Conservation (phyloP, 2,888 invertebrate species). For the Drosophila maculinotata region DNA sequence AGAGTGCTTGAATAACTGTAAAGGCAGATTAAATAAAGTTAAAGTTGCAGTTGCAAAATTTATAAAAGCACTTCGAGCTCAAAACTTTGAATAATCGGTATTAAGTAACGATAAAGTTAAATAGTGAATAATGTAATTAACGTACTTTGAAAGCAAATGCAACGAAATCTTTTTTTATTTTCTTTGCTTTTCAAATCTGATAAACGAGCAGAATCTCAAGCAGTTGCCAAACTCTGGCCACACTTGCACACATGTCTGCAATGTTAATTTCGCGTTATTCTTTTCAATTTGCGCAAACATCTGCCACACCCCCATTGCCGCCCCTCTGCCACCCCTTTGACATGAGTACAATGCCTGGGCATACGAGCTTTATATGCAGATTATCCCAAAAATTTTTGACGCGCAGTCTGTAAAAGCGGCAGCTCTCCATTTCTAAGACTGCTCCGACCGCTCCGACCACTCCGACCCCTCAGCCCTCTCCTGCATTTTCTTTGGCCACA, state of each 20-base stretch:
- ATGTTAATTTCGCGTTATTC: conserved; percentile 48
- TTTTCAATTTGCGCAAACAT: conserved; percentile 56
- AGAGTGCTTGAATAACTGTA: conserved; percentile 1
- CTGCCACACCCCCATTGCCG: background rate
- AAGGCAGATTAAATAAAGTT: conserved; percentile 12
- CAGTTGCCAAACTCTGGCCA: too few species aligned
- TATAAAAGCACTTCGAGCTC: background rate
- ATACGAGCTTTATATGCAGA: conserved; percentile 30
- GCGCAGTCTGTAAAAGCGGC: conserved; percentile 14
- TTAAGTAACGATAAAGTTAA: background rate
- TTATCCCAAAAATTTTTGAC: conserved; percentile 30
- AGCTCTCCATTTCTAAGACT: background rate
- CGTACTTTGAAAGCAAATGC: background rate
- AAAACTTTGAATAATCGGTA: conserved; percentile 1
- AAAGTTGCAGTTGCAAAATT: conserved; percentile 4
- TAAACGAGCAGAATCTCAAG: too few species aligned
- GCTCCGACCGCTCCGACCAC: background rate
- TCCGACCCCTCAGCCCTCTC: background rate
- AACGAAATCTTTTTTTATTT: background rate
- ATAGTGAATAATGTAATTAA: background rate
- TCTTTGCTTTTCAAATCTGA: background rate
- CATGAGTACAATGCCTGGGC: background rate
- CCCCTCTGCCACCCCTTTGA: background rate
- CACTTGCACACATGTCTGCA: conserved; percentile 23
- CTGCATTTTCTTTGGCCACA: background rate